These are phyloP conservation scores for Cheilosia soror DNA, from an alignment of 2,888 invertebrate genomes.

Conservation along the genomic window DNA sequence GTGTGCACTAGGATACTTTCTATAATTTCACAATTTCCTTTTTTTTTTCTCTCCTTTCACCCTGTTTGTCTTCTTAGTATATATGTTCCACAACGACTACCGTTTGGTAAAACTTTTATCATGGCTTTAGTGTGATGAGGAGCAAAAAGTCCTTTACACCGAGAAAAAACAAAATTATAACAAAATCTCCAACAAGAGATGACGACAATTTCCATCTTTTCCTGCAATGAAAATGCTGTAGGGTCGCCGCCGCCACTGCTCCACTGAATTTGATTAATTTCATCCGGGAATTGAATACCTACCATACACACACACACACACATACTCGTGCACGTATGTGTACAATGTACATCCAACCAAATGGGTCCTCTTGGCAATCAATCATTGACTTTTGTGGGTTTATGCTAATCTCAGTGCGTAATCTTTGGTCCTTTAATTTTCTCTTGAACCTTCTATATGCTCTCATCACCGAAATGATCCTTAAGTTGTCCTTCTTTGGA, in stretches of 20 bases:
- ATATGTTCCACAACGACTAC: not conserved
- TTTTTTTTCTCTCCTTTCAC: not conserved
- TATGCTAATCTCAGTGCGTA: slow-evolving; percentile 58
- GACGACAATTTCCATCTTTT: slow-evolving; percentile 52
- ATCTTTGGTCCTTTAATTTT: slow-evolving; percentile 59
- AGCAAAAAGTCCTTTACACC: slow-evolving; percentile 28
- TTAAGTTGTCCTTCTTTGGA: slow-evolving; percentile 15
- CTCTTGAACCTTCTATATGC: slow-evolving; percentile 4
- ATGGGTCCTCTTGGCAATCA: slow-evolving; percentile 44
- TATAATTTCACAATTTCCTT: slow-evolving; percentile 38
- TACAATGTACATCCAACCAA: slow-evolving; percentile 3
- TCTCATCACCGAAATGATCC: slow-evolving; percentile 15
- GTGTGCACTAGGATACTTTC: slow-evolving; percentile 50
- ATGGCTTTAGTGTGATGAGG: not conserved
- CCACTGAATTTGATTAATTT: slow-evolving; percentile 64
- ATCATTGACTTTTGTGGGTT: slow-evolving; percentile 60
- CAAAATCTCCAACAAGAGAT: slow-evolving; percentile 24
- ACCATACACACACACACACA: not conserved
- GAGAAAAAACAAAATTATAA: slow-evolving; percentile 9
- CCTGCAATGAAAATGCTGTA: slow-evolving; percentile 10
- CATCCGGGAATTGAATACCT: slow-evolving; percentile 52
- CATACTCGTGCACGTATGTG: not conserved
- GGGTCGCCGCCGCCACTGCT: slow-evolving; percentile 27
- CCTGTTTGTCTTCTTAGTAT: slow-evolving; percentile 32
- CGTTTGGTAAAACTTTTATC: slow-evolving; percentile 44